Evolutionary conservation across 2,797 vertebrate species (phyloP).

Genomic region (Urophycis tenuis): DNA sequence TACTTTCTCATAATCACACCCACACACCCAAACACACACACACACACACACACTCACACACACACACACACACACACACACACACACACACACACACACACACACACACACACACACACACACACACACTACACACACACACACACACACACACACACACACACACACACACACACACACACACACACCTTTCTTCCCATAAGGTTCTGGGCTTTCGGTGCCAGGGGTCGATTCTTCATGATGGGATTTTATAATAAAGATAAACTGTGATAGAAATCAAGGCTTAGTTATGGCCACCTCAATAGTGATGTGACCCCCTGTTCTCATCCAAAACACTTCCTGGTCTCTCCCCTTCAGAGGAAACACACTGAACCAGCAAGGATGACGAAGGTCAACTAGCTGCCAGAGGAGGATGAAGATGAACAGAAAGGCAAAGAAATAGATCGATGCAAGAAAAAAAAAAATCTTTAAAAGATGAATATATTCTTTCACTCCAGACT

Average conservation of each 20-base stretch:
- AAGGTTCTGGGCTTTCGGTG: slow-evolving; percentile 44
- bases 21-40: too few species aligned
- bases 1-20: background rate
- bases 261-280: slow-evolving; percentile 66
- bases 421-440: slow-evolving; percentile 20
- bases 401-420: slow-evolving; percentile 55
- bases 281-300: slow-evolving; percentile 53
- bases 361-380: slow-evolving; percentile 29
- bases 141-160: slow-evolving; percentile 6
- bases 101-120: slow-evolving; percentile 5
- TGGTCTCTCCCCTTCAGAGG: slow-evolving; percentile 43
- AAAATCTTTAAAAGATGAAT: background rate
- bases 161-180: background rate
- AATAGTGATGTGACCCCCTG: slow-evolving; percentile 49
- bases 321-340: slow-evolving; percentile 42
- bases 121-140: background rate
- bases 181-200: slow-evolving; percentile 48
- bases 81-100: slow-evolving; percentile 6
- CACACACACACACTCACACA: background rate
- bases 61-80: slow-evolving; percentile 5
- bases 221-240: slow-evolving; percentile 69
- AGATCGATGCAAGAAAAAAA: slow-evolving; percentile 34
- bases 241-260: slow-evolving; percentile 70
- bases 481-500: background rate
- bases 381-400: slow-evolving; percentile 58